Conservation (phyloP, 2,113 vertebrate genomes). For the Bungarus multicinctus region DNA sequence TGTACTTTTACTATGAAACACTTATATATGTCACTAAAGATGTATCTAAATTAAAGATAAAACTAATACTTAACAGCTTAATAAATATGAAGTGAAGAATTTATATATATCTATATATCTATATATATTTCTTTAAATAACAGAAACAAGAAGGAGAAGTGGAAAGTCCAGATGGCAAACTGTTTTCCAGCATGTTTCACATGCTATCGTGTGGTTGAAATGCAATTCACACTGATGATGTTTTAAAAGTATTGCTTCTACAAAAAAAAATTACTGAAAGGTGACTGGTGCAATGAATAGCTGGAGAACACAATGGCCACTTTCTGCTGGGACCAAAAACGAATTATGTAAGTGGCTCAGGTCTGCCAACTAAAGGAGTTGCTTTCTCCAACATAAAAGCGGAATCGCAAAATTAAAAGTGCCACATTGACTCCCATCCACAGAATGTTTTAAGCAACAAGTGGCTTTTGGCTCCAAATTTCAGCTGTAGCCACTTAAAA, state of each 20-base stretch:
- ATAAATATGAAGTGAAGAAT: conserved; percentile 72
- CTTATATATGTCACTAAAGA: conserved; percentile 83
- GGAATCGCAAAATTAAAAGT: neutral
- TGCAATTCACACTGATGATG: conserved; percentile 34
- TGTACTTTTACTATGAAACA: conserved; percentile 87
- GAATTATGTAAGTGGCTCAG: neutral
- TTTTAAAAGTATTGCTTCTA: conserved; percentile 52
- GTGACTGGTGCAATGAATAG: conserved; percentile 40
- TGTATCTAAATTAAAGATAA: conserved; percentile 78
- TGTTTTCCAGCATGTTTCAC: conserved; percentile 81
- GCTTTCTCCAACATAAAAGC: neutral
- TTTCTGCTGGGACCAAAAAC: conserved; percentile 34
- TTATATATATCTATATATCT: neutral
- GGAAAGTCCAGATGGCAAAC: conserved; percentile 95
- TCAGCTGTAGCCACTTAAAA: conserved; percentile 42
- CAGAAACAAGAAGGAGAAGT: conserved; percentile 60
- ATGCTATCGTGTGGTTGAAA: conserved; percentile 59
- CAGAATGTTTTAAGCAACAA: neutral
- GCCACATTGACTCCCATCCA: neutral
- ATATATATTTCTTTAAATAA: conserved; percentile 68
- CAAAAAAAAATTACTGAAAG: conserved; percentile 24
- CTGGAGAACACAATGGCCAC: conserved; percentile 35
- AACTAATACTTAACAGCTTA: conserved; percentile 84
- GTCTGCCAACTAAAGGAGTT: neutral
- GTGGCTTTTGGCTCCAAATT: neutral